A percentile compares a stretch with the other conserved stretches of the same genome.
Conservation (phyloP, 2,888 invertebrate species). For the Tetheella fluctuosa region DNA sequence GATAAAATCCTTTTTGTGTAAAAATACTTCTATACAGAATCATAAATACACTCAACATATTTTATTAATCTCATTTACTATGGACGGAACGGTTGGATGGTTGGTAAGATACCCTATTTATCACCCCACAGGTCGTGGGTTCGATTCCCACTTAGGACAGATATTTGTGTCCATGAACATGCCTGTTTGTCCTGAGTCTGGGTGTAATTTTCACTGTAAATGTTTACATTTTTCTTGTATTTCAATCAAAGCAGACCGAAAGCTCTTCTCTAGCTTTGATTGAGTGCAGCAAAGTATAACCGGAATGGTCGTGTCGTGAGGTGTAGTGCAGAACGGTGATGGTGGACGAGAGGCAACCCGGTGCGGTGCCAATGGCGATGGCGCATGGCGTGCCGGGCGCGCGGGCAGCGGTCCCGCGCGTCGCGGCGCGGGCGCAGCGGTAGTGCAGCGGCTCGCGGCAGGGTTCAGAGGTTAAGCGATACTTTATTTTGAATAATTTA, state of each 20-base stretch:
- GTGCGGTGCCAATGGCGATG: background rate
- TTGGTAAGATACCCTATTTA: too few species aligned
- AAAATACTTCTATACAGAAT: too few species aligned
- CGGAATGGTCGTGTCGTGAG: background rate
- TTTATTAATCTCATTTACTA: too few species aligned
- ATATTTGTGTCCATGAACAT: too few species aligned
- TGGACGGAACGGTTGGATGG: too few species aligned
- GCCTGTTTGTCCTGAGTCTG: too few species aligned
- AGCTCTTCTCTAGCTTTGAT: background rate
- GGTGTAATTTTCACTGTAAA: too few species aligned
- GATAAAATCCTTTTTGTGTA: too few species aligned
- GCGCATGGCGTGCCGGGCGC: background rate
- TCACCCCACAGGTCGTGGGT: too few species aligned
- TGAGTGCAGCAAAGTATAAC: background rate
- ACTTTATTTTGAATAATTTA: conserved; percentile 85
- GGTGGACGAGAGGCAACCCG: background rate
- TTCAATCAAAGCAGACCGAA: background rate
- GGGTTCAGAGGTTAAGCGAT: conserved; percentile 79
- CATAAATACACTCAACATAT: too few species aligned
- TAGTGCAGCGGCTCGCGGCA: background rate
- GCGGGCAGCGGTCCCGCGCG: background rate
- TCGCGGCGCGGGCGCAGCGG: background rate
- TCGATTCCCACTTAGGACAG: too few species aligned
- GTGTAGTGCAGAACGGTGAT: background rate
- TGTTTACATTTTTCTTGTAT: too few species aligned